Conservation (phyloP, 2,797 vertebrate species). For the Hozukius guyotensis region DNA sequence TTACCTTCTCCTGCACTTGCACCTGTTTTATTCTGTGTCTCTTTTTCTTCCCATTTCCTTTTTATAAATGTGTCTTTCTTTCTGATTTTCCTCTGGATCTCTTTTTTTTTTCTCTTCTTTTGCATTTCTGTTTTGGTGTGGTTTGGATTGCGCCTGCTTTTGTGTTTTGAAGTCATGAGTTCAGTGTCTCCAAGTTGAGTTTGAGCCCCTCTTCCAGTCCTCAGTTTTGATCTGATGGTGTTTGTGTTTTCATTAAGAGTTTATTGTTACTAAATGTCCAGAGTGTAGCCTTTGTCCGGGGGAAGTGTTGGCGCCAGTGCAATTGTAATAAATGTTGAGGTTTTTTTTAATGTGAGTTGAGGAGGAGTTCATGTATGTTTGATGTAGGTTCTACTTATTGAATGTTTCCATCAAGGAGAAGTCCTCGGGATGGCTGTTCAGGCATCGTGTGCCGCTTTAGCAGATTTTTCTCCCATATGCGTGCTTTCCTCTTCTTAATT, state of each 20-base stretch:
- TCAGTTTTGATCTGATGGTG: slow-evolving; percentile 55
- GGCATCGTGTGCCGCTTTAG: slow-evolving; percentile 27
- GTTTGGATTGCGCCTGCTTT: slow-evolving; percentile 71
- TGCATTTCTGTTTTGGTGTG: slow-evolving; percentile 73
- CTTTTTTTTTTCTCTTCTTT: slow-evolving; percentile 19
- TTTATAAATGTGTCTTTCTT: slow-evolving; percentile 57
- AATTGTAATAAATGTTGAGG: slow-evolving; percentile 68
- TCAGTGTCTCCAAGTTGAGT: slow-evolving; percentile 66
- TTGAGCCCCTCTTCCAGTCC: slow-evolving; percentile 59
- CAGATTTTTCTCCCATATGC: slow-evolving; percentile 32
- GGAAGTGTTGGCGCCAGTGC: slow-evolving; percentile 64
- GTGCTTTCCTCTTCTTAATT: slow-evolving; percentile 30
- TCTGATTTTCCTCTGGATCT: slow-evolving; percentile 37
- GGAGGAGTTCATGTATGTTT: slow-evolving; percentile 41
- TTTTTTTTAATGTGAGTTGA: slow-evolving; percentile 42
- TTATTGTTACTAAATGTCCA: slow-evolving; percentile 69
- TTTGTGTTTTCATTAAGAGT: slow-evolving; percentile 65
- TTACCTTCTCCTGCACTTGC: slow-evolving; percentile 60
- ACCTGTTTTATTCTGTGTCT: slow-evolving; percentile 59
- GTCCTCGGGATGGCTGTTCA: slow-evolving; percentile 22
- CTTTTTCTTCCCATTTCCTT: slow-evolving; percentile 44
- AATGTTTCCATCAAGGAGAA: slow-evolving; percentile 68
- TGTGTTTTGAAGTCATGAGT: slow-evolving; percentile 68
- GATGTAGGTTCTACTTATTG: slow-evolving; percentile 53
- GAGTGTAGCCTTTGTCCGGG: slow-evolving; percentile 64